Evolutionary conservation across 1,140 invertebrate genomes (phyloP), one percentile per base, ranked within the genome.

Genomic region (Antheraea pernyi): DNA sequence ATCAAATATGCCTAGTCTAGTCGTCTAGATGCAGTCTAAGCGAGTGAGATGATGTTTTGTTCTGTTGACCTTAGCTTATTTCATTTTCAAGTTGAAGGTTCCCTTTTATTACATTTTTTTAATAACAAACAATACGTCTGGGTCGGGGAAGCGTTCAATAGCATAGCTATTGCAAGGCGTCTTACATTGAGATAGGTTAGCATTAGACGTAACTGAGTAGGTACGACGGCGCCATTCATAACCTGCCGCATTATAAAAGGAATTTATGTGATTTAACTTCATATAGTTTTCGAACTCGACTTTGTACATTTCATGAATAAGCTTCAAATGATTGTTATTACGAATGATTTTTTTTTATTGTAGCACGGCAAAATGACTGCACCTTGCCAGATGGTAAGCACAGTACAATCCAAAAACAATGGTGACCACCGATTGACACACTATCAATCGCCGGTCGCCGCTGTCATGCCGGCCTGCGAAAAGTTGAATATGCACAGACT

Each of bases 151-250:
- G 69, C 73, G 70, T 72, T 85, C 73, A 85, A 88, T 88, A 81
- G 84, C 71, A 74, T 74, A 81, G 76, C 83, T 84, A 86, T 84
- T 89, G 85, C 85, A 88, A 87, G 82, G 83, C 80, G 79, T 82
- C 81, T 77, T 87, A 79, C 73, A 85, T 89, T 90, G 86, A 89
- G 88, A 89, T 91, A 91, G 89, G 86, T 91, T 90, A 89, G 80
- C 80, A 84, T 86, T 84, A 73, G 77, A 79, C 76, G 77, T 82
- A 83, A 83, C 46, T 78, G 76, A 74, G 75, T n/a, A n/a, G n/a
- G n/a, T 68, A 71, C 70, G 64, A 58, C 22, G 59, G 42, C 13
- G 36, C 67, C 76, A 82, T 88, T 84, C 75, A 85, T 65, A 82
- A 80, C 84, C 85, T 86, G 89, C 84, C 85, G 89, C 87, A 76